A percentile compares a stretch with the other conserved stretches of the same genome.
Conservation (phyloP, 2,888 invertebrate genomes). For the Penaeus monodon region DNA sequence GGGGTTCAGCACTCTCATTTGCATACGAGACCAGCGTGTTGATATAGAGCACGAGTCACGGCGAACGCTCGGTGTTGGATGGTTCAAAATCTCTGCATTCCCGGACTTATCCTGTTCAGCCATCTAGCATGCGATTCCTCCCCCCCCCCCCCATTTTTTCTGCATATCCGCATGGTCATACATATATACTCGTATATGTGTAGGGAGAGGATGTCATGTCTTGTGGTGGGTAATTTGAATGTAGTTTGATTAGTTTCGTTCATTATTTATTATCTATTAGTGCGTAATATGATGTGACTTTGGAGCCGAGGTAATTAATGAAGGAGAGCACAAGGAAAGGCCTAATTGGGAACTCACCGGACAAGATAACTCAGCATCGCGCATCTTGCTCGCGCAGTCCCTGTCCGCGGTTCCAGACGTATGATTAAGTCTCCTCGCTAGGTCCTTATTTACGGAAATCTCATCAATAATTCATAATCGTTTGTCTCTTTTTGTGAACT, state of each 20-base stretch:
- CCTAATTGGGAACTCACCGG: conserved; percentile 18
- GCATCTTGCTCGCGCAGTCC: conserved; percentile 39
- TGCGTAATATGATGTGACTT: not conserved
- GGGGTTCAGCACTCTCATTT: not conserved
- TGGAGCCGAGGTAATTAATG: too few relatives aligned
- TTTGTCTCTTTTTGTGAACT: not conserved
- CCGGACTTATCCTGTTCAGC: not conserved
- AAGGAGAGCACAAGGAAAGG: not conserved
- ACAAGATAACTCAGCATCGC: conserved; percentile 19
- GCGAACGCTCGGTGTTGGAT: not conserved
- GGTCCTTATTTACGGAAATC: not conserved
- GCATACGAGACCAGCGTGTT: conserved; percentile 20
- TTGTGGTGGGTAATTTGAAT: not conserved
- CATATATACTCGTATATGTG: not conserved
- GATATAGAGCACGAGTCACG: conserved; percentile 32
- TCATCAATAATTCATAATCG: not conserved
- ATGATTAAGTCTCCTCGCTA: conserved; percentile 9
- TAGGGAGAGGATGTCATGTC: not conserved
- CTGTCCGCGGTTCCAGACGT: conserved; percentile 21
- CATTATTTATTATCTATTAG: not conserved
- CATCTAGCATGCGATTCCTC: not conserved
- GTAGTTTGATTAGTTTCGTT: not conserved
- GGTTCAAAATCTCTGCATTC: conserved; percentile 10
- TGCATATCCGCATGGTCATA: not conserved
- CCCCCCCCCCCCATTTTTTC: not conserved